Conservation (phyloP, 2,113 vertebrate genomes). For the Eurypyga helias region DNA sequence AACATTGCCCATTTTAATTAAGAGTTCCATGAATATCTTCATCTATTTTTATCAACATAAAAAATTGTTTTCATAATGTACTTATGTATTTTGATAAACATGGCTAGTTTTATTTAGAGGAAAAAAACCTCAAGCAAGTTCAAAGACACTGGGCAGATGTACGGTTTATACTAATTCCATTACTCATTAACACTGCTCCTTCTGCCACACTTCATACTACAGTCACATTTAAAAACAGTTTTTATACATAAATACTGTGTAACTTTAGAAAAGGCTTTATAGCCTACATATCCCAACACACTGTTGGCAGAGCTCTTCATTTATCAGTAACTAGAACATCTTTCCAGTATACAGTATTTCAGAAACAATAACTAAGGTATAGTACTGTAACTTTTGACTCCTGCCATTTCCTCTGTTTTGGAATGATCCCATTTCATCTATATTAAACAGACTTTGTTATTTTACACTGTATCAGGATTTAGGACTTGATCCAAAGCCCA, state of each 20-base stretch:
- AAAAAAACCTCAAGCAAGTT: background rate
- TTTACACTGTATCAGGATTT: background rate
- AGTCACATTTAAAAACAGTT: background rate
- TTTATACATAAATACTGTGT: fast-evolving
- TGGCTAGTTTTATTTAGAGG: background rate
- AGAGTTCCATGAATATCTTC: background rate
- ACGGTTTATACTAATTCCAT: background rate
- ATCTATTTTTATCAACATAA: background rate
- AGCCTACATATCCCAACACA: background rate
- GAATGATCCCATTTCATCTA: background rate
- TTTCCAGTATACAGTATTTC: background rate
- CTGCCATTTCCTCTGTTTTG: conserved; percentile 5
- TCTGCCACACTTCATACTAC: background rate
- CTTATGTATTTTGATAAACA: background rate
- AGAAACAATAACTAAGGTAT: background rate
- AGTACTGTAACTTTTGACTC: conserved; percentile 5
- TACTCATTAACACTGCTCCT: background rate
- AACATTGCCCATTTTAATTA: background rate
- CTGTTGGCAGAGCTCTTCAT: background rate
- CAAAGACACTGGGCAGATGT: background rate
- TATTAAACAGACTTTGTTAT: background rate
- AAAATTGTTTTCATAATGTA: background rate
- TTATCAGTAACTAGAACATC: background rate
- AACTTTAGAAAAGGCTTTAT: background rate
- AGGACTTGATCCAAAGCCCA: conserved; percentile 22